These are phyloP conservation scores for Sitta europaea DNA, from an alignment of 2,113 vertebrate genomes.

Conservation along the genomic window DNA sequence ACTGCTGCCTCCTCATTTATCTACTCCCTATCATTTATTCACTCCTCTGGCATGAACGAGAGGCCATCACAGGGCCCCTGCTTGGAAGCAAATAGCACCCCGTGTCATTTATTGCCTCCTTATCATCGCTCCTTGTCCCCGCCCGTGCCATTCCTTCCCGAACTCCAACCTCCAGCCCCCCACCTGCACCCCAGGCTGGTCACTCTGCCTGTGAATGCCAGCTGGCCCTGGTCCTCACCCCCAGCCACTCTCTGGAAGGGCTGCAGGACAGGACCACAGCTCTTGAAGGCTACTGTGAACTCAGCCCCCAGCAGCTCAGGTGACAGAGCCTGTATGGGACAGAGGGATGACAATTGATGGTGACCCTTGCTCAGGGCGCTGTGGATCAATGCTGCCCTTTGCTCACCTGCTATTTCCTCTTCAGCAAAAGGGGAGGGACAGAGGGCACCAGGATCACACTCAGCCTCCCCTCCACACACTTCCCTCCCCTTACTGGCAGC, in stretches of 20 bases:
- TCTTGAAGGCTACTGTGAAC: background rate
- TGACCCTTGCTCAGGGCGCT: background rate
- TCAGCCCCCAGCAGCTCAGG: background rate
- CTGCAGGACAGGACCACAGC: background rate
- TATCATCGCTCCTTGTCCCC: background rate
- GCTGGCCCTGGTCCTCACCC: background rate
- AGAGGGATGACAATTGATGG: background rate
- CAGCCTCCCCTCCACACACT: background rate
- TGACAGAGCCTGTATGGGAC: accelerated
- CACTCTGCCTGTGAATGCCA: background rate
- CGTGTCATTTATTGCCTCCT: background rate
- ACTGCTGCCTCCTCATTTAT: background rate
- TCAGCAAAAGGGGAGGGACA: background rate
- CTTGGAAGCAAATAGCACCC: background rate
- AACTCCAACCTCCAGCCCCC: background rate
- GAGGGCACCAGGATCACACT: accelerated
- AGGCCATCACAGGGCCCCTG: background rate
- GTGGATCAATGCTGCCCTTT: background rate
- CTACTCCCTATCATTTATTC: background rate
- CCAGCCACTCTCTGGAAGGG: background rate
- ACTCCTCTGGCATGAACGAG: background rate
- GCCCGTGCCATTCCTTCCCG: background rate
- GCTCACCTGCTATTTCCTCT: background rate
- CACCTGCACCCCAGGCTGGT: accelerated
- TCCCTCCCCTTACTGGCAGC: background rate